A percentile compares a stretch with the other conserved stretches of the same genome.
Evolutionary conservation across 2,888 invertebrate genomes (phyloP).

Genomic region (Oscheius sp.): DNA sequence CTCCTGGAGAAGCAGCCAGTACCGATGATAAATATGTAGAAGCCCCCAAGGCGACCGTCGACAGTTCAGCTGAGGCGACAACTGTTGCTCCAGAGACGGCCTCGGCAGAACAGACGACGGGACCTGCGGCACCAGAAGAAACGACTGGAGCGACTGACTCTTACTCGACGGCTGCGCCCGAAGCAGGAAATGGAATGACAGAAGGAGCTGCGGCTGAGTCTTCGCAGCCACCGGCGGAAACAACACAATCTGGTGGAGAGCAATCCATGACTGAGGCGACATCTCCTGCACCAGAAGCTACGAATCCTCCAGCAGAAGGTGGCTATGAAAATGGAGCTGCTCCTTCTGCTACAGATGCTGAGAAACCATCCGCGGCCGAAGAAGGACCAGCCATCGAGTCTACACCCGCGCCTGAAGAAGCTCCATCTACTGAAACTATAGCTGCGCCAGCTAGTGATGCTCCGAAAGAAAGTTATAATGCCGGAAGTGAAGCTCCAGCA

Average conservation of each 20-base stretch:
- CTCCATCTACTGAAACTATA: slow-evolving; percentile 9
- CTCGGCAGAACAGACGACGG: not conserved
- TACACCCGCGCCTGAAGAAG: not conserved
- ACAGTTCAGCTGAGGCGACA: not conserved
- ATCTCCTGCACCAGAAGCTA: not conserved
- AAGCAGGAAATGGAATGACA: not conserved
- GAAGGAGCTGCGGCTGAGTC: not conserved
- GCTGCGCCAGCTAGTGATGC: not conserved
- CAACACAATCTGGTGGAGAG: not conserved
- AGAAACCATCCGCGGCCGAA: not conserved
- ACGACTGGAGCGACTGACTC: too few relatives aligned
- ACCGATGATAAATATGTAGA: not conserved
- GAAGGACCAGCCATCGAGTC: not conserved
- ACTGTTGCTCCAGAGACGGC: not conserved
- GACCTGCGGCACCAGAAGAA: too few relatives aligned
- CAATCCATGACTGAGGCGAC: not conserved
- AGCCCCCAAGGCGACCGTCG: not conserved
- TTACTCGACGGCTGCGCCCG: not conserved
- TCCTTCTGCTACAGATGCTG: not conserved
- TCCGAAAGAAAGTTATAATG: not conserved
- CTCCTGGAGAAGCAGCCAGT: slow-evolving; percentile 1
- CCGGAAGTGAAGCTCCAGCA: not conserved
- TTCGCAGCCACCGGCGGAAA: not conserved
- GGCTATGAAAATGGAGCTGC: not conserved
- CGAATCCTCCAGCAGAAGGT: not conserved